Conservation (phyloP, 2,113 vertebrate genomes). For the Pseudorectes ferrugineus region DNA sequence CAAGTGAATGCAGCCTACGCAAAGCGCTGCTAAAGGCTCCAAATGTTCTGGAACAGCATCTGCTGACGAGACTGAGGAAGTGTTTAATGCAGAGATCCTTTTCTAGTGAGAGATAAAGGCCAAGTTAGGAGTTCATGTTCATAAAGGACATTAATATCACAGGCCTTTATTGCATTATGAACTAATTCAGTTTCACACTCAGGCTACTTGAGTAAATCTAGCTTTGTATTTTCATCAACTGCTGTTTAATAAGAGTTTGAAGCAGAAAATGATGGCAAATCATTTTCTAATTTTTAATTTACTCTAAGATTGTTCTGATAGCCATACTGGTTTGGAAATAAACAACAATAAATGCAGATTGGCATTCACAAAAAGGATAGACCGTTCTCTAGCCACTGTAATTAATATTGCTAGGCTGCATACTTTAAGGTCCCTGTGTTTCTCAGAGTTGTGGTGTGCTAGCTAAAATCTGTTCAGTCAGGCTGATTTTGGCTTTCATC, state of each 20-base stretch:
- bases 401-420: constrained; percentile 28
- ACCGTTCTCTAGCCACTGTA: neutral
- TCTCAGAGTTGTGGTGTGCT: constrained; percentile 14
- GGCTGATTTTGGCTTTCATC: constrained; percentile 48
- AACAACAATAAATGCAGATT: constrained; percentile 28
- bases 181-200: constrained; percentile 25
- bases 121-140: neutral
- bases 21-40: neutral
- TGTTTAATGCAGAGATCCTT: neutral
- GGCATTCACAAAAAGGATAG: constrained; percentile 11
- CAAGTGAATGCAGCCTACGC: rapidly evolving
- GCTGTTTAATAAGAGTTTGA: constrained; percentile 30
- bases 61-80: neutral
- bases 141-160: neutral
- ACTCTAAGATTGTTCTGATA: constrained; percentile 24
- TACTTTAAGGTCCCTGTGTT: constrained; percentile 1
- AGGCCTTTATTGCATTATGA: neutral
- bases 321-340: constrained; percentile 34
- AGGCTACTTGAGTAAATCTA: neutral
- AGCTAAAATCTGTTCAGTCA: constrained; percentile 36
- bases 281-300: constrained; percentile 48
- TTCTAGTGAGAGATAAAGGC: neutral
- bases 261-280: constrained; percentile 20
- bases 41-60: neutral
- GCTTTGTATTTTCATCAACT: constrained; percentile 27